Base-by-base conservation (phyloP, 2,888 invertebrate genomes). In the Chironomus riparius region DNA sequence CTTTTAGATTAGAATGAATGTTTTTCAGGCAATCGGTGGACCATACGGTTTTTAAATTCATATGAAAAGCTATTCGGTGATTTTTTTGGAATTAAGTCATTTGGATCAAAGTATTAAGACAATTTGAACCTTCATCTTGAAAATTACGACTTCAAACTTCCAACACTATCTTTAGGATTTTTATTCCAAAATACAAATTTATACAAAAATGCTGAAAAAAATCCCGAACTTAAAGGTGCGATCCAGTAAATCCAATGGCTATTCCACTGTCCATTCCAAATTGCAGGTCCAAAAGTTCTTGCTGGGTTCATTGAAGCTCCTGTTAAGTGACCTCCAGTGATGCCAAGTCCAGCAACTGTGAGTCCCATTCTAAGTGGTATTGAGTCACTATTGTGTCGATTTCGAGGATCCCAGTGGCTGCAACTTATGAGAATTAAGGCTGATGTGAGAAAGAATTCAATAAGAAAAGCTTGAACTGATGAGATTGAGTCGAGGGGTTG, bases 301-400 rank as follows among this genome's bases (percentile, higher is more conserved):
- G 88, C 91, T 0, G 91, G 91, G 80, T 92, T 92, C 88, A 91
- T 87, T 80, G 90, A 89, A 65, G 88, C 89, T 0, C 90, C 91
- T 0, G 92, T 92, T 15, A 18, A 5, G 2, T 56, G 3, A 56
- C 56, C 18, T 15, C 56, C 56, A 3, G 56, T 18, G 2, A 56
- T 56, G 2, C 56, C 56, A 15, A 56, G 15, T n/a, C 56, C n/a
- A 15, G 56, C 56, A 6, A 56, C 56, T 15, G 56, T 56, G 2
- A 56, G 18, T 2, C 56, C 56, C 18, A 56, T 56, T 56, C 56
- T n/a, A 6, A 56, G 18, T 2, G 56, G 56, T 13, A 15, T n/a
- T 56, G 56, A 56, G 18, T 56, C 56, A 15, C 56, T 18, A 56
- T 56, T 56, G 7, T 56, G n/a, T 1, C 15, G n/a, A 56, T 56